Conservation (phyloP, 2,888 invertebrate species). For the Apotomis betuletana region DNA sequence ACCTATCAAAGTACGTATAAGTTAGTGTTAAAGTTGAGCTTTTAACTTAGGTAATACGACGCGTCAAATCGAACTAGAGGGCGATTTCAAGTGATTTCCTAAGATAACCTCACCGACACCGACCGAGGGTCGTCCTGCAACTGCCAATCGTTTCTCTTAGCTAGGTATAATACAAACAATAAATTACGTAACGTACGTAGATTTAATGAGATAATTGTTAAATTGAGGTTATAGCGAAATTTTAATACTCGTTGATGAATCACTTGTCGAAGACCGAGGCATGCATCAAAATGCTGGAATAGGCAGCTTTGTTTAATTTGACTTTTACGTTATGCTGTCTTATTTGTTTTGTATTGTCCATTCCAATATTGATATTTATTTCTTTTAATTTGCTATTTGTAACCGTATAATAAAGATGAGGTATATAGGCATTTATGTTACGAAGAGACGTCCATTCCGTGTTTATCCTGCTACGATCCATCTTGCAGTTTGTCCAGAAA, state of each 20-base stretch:
- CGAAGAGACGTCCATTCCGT: constrained; percentile 19
- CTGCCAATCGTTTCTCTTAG: constrained; percentile 77
- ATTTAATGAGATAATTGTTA: constrained; percentile 73
- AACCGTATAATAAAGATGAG: constrained; percentile 1
- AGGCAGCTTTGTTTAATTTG: constrained; percentile 51
- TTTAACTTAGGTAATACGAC: constrained; percentile 69
- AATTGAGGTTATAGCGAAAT: constrained; percentile 78
- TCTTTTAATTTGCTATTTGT: constrained; percentile 1
- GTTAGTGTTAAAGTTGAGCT: constrained; percentile 77
- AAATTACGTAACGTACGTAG: constrained; percentile 72
- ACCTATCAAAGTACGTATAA: constrained; percentile 76
- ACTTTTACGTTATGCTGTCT: constrained; percentile 44
- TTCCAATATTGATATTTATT: constrained; percentile 21
- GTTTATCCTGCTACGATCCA: constrained; percentile 20
- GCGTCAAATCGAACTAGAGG: constrained; percentile 52
- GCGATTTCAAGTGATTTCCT: constrained; percentile 51
- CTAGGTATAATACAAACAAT: constrained; percentile 59
- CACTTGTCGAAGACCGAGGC: constrained; percentile 60
- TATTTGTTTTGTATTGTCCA: constrained; percentile 28
- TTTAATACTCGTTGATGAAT: constrained; percentile 79
- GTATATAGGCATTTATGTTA: constrained; percentile 24
- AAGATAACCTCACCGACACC: constrained; percentile 51
- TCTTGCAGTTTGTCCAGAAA: constrained; percentile 23
- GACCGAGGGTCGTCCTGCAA: constrained; percentile 59
- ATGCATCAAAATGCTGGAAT: constrained; percentile 54